Evolutionary conservation across 2,888 invertebrate species (phyloP), one percentile per base, ranked within the genome.

Genomic region (Tanytarsus gracilentus): DNA sequence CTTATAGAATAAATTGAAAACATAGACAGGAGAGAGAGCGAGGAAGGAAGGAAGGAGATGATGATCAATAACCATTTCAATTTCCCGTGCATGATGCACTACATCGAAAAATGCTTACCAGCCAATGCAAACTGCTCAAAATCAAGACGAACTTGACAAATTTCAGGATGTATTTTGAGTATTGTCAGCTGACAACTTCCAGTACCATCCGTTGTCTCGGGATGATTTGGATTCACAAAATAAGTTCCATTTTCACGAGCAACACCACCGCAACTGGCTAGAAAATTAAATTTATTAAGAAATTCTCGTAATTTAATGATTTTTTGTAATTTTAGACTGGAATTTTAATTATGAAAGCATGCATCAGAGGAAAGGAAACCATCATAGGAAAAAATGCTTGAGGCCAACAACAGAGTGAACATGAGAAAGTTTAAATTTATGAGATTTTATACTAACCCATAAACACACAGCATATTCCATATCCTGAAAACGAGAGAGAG

Each of bases 111-210:
- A 36, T 61, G 8, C 11, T 59, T 33, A 61, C 51, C 61, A 11
- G 52, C 52, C 4, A 63, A 23, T 21, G 25, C 33, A 55, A 50
- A 52, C 36, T 63, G 53, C 16, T 67, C 71, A 36, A 60, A 60
- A 21, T 60, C 60, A 23, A 60, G 86, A 87, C 89, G 84, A 68
- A 88, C 80, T 70, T 93, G 92, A 66, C 91, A 92, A 14, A 92
- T 83, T 66, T 88, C 86, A 0, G 84, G 82, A 68, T 85, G 82
- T 2, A 83, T 73, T 70, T 92, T 92, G 52, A 86, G 71, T 8
- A 93, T 77, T 0, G 88, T 90, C 4, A 91, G 78, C 69, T 92
- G 91, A 66, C 92, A 93, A 21, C 90, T 90, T 0, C 87, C 86
- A 0, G 86, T 86, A 0, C 82, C 85, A 18, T 60, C 60, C 36